Base-by-base conservation (phyloP, 2,888 invertebrate genomes). In the Sarcophaga carnaria region DNA sequence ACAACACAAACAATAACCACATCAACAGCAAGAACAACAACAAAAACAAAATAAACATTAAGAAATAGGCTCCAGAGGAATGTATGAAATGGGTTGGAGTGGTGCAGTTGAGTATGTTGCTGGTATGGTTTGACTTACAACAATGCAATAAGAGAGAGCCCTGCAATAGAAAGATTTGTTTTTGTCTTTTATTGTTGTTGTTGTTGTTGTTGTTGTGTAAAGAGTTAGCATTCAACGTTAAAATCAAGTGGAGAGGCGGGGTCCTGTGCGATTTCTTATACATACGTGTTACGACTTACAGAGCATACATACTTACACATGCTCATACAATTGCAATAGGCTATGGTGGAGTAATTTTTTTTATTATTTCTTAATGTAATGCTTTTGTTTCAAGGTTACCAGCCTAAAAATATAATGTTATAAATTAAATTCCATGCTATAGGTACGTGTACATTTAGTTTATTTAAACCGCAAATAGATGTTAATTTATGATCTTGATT, bases 181-280 rank as follows among this genome's bases (percentile, higher is more conserved):
- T 12, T 14, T 14, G 14, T 54, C 2, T 17, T 54, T 67, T 54
- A 20, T 45, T 67, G 69, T 69, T 27, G 6, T 22, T 37, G 25
- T 59, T 45, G 37, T n/a, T n/a, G n/a, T 69, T 75, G 67, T 63
- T 74, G 72, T 81, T 83, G 54, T 72, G 72, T 71, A 79, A 76
- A 82, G 69, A 86, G 17, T 80, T 64, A 74, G 71, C 37, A 47
- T 64, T 86, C 37, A 37, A 59, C 72, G 27, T 47, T 75, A 67
- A 25, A 54, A 66, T 66, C 70, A 69, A 83, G 83, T 87, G 86
- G 83, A 81, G 81, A 84, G 86, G 86, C 83, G 86, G 83, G 80
- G 69, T 83, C 74, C 71, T 76, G 75, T 60, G 66, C 74, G 72
- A 78, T 69, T 71, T 70, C 37, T 63, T 59, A 59, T 59, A 59